phyloP scores from a whole-genome alignment of 92 coral and sea anemone species.

The Siderastrea radians region DNA sequence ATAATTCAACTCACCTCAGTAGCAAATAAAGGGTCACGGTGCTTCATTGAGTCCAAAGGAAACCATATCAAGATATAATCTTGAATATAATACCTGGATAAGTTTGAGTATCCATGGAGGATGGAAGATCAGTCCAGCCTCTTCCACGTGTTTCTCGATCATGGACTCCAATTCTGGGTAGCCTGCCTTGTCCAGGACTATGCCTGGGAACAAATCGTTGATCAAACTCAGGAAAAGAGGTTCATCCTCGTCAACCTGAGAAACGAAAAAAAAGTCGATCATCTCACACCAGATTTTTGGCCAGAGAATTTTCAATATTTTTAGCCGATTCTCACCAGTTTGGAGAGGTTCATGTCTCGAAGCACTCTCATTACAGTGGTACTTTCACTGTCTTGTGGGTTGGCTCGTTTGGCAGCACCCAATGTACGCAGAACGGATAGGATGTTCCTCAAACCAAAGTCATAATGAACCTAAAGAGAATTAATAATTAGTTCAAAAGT shows the following conservation, averaged over 20 bases:
- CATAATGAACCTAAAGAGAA: constrained; percentile 81
- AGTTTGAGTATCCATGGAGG: constrained; percentile 93
- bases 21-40: neutral
- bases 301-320: neutral
- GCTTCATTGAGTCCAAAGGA: no score
- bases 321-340: constrained; percentile 66
- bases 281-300: neutral
- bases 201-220: constrained; percentile 93
- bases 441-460: constrained; percentile 90
- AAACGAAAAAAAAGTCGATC: neutral
- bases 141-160: constrained; percentile 86
- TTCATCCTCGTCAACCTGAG: constrained; percentile 92
- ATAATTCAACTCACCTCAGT: no score
- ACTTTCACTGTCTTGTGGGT: constrained; percentile 93
- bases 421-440: constrained; percentile 90
- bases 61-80: no score
- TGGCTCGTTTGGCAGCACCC: constrained; percentile 96
- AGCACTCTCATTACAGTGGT: constrained; percentile 93
- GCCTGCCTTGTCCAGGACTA: constrained; percentile 93
- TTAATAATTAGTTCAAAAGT: neutral
- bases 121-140: constrained; percentile 87
- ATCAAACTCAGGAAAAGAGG: constrained; percentile 92
- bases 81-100: constrained; percentile 70
- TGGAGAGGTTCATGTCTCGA: constrained; percentile 92
- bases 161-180: constrained; percentile 87